These are phyloP conservation scores for Steinernema feltiae DNA, from an alignment of 1,140 invertebrate species.

Conservation along the genomic window DNA sequence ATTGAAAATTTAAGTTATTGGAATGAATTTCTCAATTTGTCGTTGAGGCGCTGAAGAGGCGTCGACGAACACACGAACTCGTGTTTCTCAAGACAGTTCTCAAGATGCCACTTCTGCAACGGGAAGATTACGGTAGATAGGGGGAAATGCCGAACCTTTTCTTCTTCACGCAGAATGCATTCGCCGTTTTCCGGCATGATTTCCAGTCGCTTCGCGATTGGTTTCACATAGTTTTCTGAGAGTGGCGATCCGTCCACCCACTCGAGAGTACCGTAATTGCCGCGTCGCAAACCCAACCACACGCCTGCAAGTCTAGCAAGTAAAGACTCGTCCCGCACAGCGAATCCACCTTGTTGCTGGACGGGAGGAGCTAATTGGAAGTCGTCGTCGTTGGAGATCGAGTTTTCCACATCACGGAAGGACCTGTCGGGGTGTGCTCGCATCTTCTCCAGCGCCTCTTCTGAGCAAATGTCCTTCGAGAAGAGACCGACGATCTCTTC, in stretches of 20 bases:
- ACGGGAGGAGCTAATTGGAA: not conserved
- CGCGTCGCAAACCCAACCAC: slow-evolving; percentile 8
- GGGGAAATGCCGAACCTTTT: not conserved
- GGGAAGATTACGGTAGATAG: not conserved
- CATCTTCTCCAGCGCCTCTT: not conserved
- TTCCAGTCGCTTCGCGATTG: slow-evolving; percentile 12
- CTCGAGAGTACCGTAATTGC: slow-evolving; percentile 12
- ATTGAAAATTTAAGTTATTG: not conserved
- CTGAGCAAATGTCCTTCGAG: slow-evolving; percentile 12
- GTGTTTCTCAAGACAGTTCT: not conserved
- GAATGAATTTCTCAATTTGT: not conserved
- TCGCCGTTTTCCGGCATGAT: slow-evolving; percentile 15
- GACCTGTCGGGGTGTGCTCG: too few species aligned
- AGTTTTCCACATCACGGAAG: not conserved
- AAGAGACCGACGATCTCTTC: not conserved
- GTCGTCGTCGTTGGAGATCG: not conserved
- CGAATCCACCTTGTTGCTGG: not conserved
- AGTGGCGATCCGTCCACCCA: slow-evolving; percentile 15
- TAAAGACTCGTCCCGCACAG: not conserved
- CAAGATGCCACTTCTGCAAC: slow-evolving; percentile 1
- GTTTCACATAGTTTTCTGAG: not conserved
- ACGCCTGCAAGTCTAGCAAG: not conserved
- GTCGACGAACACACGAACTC: not conserved
- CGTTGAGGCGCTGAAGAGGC: not conserved
- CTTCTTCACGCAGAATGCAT: slow-evolving; percentile 4